Conservation (phyloP, 2,888 invertebrate species). For the Lepidocyrtoides sp. region DNA sequence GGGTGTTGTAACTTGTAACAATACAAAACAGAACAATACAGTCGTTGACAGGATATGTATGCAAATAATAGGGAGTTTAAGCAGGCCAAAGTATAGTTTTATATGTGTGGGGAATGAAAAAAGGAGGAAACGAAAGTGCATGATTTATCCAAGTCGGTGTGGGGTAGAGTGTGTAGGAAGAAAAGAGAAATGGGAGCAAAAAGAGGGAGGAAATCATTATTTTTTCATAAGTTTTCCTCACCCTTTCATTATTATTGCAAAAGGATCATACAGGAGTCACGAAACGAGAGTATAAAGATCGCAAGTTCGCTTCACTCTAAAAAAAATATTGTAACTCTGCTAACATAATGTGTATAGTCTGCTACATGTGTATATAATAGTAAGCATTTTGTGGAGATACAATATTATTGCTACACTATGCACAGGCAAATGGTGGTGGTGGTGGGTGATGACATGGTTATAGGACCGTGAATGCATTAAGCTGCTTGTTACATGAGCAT, state of each 20-base stretch:
- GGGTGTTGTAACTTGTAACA: constrained; percentile 5
- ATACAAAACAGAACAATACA: background rate
- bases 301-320: background rate
- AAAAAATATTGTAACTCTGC: background rate
- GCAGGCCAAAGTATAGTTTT: too few species aligned
- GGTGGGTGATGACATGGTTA: constrained; percentile 40
- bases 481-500: background rate
- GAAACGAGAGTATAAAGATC: constrained; percentile 35
- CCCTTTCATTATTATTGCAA: constrained; percentile 80
- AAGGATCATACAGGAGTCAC: constrained; percentile 65
- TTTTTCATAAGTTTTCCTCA: constrained; percentile 80
- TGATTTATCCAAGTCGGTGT: background rate
- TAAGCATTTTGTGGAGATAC: background rate
- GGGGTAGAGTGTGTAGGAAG: background rate
- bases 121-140: constrained; percentile 10
- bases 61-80: background rate
- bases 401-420: background rate
- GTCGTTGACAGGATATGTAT: background rate
- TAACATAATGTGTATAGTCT: background rate
- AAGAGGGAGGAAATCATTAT: constrained; percentile 76
- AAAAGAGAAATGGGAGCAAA: constrained; percentile 50
- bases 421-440: background rate
- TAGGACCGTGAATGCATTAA: constrained; percentile 42
- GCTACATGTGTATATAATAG: background rate
- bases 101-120: background rate